Conservation (phyloP, 2,797 vertebrate genomes). For the Muscicapa striata region DNA sequence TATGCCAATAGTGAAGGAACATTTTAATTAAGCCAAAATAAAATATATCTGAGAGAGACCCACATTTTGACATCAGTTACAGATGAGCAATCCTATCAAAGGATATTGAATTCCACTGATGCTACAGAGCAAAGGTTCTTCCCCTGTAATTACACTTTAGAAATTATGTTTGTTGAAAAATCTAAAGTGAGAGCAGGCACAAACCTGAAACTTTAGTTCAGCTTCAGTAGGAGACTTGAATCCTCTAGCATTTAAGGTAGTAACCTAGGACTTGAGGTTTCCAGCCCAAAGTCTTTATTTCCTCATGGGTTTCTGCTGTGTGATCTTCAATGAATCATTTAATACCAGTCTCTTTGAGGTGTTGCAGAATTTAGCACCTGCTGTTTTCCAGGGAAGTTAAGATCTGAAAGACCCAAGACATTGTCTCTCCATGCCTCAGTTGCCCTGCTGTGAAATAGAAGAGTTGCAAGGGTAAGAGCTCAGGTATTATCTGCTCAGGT, state of each 20-base stretch:
- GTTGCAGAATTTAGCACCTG: conserved; percentile 5
- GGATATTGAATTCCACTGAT: conserved; percentile 31
- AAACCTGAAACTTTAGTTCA: conserved; percentile 5
- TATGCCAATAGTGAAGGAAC: background rate
- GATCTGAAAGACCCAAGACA: background rate
- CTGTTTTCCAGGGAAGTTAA: background rate
- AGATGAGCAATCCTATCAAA: conserved; percentile 29
- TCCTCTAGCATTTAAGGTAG: background rate
- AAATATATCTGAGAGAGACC: conserved; percentile 10
- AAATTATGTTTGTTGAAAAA: conserved; percentile 45
- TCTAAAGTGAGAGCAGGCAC: background rate
- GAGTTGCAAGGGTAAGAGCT: background rate
- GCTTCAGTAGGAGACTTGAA: background rate
- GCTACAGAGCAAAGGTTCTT: conserved; percentile 20
- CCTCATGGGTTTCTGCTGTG: background rate
- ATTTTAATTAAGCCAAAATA: conserved; percentile 45
- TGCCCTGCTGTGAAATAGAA: background rate
- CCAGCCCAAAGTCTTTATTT: background rate
- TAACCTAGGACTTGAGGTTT: background rate
- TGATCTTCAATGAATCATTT: conserved; percentile 26
- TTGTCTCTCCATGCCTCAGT: background rate
- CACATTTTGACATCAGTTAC: conserved; percentile 32
- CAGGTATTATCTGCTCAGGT: background rate
- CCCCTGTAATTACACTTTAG: conserved; percentile 25
- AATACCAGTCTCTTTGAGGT: background rate